Evolutionary conservation across 2,113 vertebrate genomes (phyloP).

Genomic region (Lampris incognitus): DNA sequence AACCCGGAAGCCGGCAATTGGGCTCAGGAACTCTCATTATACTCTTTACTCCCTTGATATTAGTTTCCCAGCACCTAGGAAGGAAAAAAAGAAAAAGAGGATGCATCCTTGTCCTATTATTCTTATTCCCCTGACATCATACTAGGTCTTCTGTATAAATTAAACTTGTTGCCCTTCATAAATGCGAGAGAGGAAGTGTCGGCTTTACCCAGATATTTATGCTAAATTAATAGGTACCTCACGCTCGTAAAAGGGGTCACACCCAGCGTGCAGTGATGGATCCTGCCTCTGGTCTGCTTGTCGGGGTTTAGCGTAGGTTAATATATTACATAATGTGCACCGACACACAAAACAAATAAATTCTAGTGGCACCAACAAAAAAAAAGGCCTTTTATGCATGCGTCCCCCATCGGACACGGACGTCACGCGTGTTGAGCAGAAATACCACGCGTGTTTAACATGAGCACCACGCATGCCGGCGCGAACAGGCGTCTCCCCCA

Average conservation of each 20-base stretch:
- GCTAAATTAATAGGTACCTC: slow-evolving; percentile 41
- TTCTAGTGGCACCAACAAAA: neutral
- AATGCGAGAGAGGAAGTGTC: slow-evolving; percentile 40
- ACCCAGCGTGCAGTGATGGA: slow-evolving; percentile 22
- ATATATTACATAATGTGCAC: neutral
- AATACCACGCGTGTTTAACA: neutral
- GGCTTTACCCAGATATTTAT: slow-evolving; percentile 53
- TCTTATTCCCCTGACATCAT: slow-evolving; percentile 10
- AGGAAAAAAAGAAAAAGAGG: neutral
- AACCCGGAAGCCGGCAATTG: slow-evolving; percentile 20
- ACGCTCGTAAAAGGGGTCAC: neutral
- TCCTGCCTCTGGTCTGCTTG: slow-evolving; percentile 6
- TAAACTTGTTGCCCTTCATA: slow-evolving; percentile 48
- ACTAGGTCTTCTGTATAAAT: slow-evolving; percentile 49
- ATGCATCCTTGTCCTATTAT: slow-evolving; percentile 9
- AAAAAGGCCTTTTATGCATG: slow-evolving; percentile 6
- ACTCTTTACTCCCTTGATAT: slow-evolving; percentile 26
- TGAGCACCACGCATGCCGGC: slow-evolving; percentile 11
- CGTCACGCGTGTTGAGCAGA: too few species aligned
- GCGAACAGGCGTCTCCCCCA: neutral
- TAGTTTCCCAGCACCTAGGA: slow-evolving; percentile 28
- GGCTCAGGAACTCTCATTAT: slow-evolving; percentile 45
- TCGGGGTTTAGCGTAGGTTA: slow-evolving; percentile 14
- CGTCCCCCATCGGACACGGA: slow-evolving; percentile 1
- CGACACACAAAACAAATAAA: too few species aligned